Evolutionary conservation across 2,888 invertebrate species (phyloP).

Genomic region (Ischnus inquisitorius): DNA sequence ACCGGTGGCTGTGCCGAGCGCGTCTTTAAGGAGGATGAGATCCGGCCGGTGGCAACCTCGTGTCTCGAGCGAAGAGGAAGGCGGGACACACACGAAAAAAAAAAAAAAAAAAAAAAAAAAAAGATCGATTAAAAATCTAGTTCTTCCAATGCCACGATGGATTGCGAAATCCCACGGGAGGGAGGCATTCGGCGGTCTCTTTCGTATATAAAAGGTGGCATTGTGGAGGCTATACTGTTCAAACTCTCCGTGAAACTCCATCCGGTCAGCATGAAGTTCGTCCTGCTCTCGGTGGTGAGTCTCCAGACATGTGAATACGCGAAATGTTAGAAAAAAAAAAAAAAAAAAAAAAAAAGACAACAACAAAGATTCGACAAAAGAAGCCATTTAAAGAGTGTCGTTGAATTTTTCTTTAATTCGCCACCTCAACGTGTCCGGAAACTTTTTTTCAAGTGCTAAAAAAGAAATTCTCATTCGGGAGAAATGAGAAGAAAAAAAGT

Average conservation of each 20-base stretch:
- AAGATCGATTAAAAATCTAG: slow-evolving; percentile 82
- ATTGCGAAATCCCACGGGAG: slow-evolving; percentile 80
- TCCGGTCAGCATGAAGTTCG: slow-evolving; percentile 82
- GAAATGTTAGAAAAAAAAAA: neutral
- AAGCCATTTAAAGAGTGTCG: too few relatives aligned
- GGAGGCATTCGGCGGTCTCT: slow-evolving; percentile 73
- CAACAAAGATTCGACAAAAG: too few relatives aligned
- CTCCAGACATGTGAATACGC: slow-evolving; percentile 16
- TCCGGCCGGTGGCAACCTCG: slow-evolving; percentile 68
- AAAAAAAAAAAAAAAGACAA: neutral
- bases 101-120: slow-evolving; percentile 60
- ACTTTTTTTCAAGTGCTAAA: too few relatives aligned
- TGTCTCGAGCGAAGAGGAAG: slow-evolving; percentile 44
- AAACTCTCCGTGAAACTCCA: slow-evolving; percentile 77
- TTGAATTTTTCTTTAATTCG: too few relatives aligned
- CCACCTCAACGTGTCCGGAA: too few relatives aligned
- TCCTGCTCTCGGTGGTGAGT: slow-evolving; percentile 83
- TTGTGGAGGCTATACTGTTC: slow-evolving; percentile 76
- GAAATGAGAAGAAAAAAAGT: too few relatives aligned
- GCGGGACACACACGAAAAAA: slow-evolving; percentile 49
- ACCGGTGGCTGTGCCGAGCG: slow-evolving; percentile 35
- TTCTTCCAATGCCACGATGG: slow-evolving; percentile 83
- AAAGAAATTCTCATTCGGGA: too few relatives aligned
- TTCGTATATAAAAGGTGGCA: slow-evolving; percentile 83
- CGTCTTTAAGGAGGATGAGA: slow-evolving; percentile 76